A percentile compares a stretch with the other conserved stretches of the same genome.
These are phyloP conservation scores for Equus przewalskii DNA, from an alignment of 2,113 vertebrate species.

Conservation along the genomic window DNA sequence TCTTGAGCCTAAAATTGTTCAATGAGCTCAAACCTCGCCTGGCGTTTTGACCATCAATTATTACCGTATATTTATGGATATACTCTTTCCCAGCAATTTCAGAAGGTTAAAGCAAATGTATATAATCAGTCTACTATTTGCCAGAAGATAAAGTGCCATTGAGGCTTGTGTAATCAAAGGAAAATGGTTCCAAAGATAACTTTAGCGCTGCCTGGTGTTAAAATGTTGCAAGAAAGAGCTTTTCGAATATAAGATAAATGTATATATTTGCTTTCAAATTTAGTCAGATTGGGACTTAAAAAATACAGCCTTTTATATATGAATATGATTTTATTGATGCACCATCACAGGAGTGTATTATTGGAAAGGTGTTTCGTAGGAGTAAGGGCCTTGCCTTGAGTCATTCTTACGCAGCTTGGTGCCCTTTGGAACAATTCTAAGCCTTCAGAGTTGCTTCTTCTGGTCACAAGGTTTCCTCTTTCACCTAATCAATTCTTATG, in stretches of 20 bases:
- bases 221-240: constrained; percentile 47
- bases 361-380: constrained; percentile 33
- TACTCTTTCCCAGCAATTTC: constrained; percentile 66
- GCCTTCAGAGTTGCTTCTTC: constrained; percentile 12
- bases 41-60: constrained; percentile 78
- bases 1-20: constrained; percentile 66
- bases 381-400: constrained; percentile 13
- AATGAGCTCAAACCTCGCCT: constrained; percentile 62
- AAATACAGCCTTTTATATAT: not conserved
- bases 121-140: constrained; percentile 73
- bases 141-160: constrained; percentile 57
- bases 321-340: not conserved
- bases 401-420: not conserved
- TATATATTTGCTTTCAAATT: constrained; percentile 67
- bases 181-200: constrained; percentile 72
- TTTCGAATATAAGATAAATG: constrained; percentile 73
- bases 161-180: constrained; percentile 68
- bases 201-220: constrained; percentile 40
- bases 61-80: constrained; percentile 76
- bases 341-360: not conserved
- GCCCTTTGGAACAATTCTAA: not conserved
- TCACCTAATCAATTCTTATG: constrained; percentile 36
- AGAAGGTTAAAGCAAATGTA: constrained; percentile 77
- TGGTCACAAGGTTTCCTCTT: constrained; percentile 48
- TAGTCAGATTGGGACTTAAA: constrained; percentile 41